Evolutionary conservation across 2,797 vertebrate species (phyloP).

Genomic region (Menidia menidia): DNA sequence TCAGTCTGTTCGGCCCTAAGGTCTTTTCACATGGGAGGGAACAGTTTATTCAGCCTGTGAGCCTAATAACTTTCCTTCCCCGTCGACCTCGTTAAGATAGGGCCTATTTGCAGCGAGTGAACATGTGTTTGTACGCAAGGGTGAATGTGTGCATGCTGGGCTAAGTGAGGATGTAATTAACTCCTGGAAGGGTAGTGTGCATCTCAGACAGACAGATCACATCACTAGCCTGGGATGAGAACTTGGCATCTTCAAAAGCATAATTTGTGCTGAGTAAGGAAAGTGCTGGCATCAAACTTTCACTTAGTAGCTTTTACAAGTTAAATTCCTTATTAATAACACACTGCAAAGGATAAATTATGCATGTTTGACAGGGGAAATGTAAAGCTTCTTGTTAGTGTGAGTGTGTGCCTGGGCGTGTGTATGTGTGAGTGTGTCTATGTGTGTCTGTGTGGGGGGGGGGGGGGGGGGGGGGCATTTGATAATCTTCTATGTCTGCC

Average conservation of each 20-base stretch:
- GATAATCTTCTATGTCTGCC: constrained; percentile 42
- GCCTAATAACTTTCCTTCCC: constrained; percentile 65
- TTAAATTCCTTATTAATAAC: constrained; percentile 55
- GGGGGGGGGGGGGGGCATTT: constrained; percentile 4
- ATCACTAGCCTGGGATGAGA: constrained; percentile 13
- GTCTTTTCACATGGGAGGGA: constrained; percentile 57
- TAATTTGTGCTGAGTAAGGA: neutral
- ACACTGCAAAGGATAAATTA: constrained; percentile 42
- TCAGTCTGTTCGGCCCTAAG: constrained; percentile 36
- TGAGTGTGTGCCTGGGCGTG: neutral
- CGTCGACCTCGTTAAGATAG: constrained; percentile 60
- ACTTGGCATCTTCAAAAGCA: constrained; percentile 29
- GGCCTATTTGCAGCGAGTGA: constrained; percentile 49
- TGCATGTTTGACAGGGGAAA: constrained; percentile 48
- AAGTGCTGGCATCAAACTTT: constrained; percentile 29
- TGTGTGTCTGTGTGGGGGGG: no score
- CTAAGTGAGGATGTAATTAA: constrained; percentile 64
- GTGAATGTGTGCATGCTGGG: constrained; percentile 47
- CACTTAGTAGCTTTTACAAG: constrained; percentile 27
- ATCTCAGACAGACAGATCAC: constrained; percentile 20
- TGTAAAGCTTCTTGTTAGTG: constrained; percentile 13
- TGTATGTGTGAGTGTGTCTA: no score
- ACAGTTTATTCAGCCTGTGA: constrained; percentile 51
- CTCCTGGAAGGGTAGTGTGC: constrained; percentile 29
- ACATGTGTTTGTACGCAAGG: constrained; percentile 47